Evolutionary conservation across 2,797 vertebrate species (phyloP).

Genomic region (Morus bassanus): DNA sequence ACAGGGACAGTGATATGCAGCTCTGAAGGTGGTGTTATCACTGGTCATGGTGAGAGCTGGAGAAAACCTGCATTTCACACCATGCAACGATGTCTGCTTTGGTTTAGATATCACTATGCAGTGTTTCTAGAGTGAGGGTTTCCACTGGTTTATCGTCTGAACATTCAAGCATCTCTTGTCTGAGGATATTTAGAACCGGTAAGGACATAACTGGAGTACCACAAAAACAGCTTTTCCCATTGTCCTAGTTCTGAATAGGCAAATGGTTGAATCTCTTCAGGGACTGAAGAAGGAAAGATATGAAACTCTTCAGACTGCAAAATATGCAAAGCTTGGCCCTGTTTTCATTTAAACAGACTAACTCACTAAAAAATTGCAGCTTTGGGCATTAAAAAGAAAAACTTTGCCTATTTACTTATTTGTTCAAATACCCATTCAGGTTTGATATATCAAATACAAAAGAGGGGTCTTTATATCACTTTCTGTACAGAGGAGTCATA

Average conservation of each 20-base stretch:
- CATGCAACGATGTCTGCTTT: not conserved
- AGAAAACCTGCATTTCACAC: not conserved
- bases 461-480: not conserved
- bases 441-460: not conserved
- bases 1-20: not conserved
- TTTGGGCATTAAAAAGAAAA: not conserved
- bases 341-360: not conserved
- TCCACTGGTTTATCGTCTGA: not conserved
- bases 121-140: not conserved
- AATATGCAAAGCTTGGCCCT: not conserved
- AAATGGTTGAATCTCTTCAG: not conserved
- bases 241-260: not conserved
- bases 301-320: not conserved
- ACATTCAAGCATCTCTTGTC: not conserved
- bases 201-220: not conserved
- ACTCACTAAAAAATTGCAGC: not conserved
- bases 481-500: not conserved
- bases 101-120: not conserved
- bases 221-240: not conserved
- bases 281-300: not conserved
- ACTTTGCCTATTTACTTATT: not conserved
- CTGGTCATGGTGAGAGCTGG: not conserved
- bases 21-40: not conserved
- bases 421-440: not conserved
- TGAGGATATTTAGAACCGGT: not conserved